These are phyloP conservation scores for Bugulina stolonifera DNA, from an alignment of 2,888 invertebrate genomes.

Conservation along the genomic window DNA sequence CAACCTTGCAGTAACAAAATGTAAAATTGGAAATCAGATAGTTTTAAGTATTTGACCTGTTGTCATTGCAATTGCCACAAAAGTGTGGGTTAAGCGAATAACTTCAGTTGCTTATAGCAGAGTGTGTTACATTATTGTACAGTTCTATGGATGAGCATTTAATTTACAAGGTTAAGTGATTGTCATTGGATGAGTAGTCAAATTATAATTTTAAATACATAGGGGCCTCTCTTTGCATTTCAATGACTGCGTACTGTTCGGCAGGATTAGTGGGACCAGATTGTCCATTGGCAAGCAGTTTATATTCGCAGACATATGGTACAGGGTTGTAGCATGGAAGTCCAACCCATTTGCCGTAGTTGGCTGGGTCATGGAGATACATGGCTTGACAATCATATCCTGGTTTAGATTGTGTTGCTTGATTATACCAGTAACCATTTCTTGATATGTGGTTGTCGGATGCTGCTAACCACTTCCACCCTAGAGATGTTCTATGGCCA, in stretches of 20 bases:
- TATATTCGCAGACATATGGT: slow-evolving; percentile 25
- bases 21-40: neutral
- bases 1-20: neutral
- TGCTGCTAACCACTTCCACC: slow-evolving; percentile 24
- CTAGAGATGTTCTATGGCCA: neutral
- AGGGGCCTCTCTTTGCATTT: slow-evolving; percentile 17
- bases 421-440: slow-evolving; percentile 13
- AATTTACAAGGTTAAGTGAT: too few relatives aligned
- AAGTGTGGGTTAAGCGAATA: too few relatives aligned
- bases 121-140: too few relatives aligned
- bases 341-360: slow-evolving; percentile 25
- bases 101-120: too few relatives aligned
- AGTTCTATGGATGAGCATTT: too few relatives aligned
- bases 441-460: slow-evolving; percentile 1
- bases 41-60: too few relatives aligned
- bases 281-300: neutral
- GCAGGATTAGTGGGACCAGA: neutral
- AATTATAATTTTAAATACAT: neutral
- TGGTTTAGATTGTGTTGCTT: neutral
- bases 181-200: too few relatives aligned
- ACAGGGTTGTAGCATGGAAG: neutral
- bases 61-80: too few relatives aligned
- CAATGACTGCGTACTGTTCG: neutral
- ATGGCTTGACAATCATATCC: slow-evolving; percentile 26
- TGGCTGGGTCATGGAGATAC: neutral